Evolutionary conservation across 2,797 vertebrate genomes (phyloP), one percentile per base, ranked within the genome.

Genomic region (Platalea minor): DNA sequence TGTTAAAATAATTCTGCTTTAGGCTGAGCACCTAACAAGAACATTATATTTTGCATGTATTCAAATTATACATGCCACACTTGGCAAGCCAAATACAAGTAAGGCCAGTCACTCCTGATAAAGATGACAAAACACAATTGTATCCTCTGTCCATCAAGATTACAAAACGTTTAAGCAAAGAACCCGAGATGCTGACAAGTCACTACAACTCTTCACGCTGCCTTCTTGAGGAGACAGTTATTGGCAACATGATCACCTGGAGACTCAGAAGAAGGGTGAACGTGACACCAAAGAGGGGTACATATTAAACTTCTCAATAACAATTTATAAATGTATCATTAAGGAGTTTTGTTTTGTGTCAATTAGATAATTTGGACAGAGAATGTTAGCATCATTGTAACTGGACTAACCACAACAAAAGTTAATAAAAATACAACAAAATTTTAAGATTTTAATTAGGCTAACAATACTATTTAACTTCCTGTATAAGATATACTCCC

Each of bases 131-230:
- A 64, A 31, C 18, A 24, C n/a, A 37, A 19, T 41, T 74, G 21
- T 31, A 43, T 48, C 39, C 7, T 53, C 14, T 80, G 35, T n/a
- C 33, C 35, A 31, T 29, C 45, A 59, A 64, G n/a, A 76, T 59
- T 67, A 8, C 11, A 64, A n/a, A 20, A 24, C 9, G 18, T 50
- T 35, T 53, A 39, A 45, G 11, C 53, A 46, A 72, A 70, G 51
- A 14, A n/a, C 6, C 5, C 20, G 4, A 15, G 41, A 53, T 15
- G 11, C 14, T 14, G 26, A 41, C 11, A 41, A 24, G 24, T 60
- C 10, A 7, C 17, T 28, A 4, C 23, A 45, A 4, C 11, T 51
- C 18, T 54, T 26, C 9, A 1, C 0, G 0, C 1, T 48, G 16
- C 24, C 35, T 39, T 74, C 70, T 59, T 7, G 3, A 54, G 43